Evolutionary conservation across 2,888 invertebrate species (phyloP).

Genomic region (Thelaira solivaga): DNA sequence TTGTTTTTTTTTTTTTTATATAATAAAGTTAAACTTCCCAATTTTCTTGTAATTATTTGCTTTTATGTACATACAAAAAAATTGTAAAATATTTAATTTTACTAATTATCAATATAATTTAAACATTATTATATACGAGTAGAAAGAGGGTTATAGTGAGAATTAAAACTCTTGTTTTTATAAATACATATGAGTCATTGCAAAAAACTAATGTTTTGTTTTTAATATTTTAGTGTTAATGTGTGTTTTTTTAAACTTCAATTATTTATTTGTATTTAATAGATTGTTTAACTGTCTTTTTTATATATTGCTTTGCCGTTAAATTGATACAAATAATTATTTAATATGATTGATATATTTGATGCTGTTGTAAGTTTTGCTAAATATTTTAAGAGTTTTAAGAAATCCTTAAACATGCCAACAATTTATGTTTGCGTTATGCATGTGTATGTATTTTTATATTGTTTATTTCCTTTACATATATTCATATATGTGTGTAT

Average conservation of each 20-base stretch:
- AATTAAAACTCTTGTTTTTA: slow-evolving; percentile 15
- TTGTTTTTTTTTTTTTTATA: no score
- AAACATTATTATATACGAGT: background rate
- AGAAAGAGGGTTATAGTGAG: slow-evolving; percentile 10
- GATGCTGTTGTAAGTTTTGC: background rate
- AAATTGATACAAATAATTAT: background rate
- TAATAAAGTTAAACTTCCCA: background rate
- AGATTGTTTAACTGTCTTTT: background rate
- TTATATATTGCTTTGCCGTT: slow-evolving; percentile 35
- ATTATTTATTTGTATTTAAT: background rate
- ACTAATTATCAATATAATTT: slow-evolving; percentile 8
- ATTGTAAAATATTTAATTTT: background rate
- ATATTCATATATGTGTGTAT: background rate
- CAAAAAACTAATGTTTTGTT: slow-evolving; percentile 1
- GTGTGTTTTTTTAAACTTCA: background rate
- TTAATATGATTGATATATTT: slow-evolving; percentile 3
- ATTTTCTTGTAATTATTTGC: background rate
- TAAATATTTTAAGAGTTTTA: background rate
- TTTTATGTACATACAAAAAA: slow-evolving; percentile 32
- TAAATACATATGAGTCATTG: slow-evolving; percentile 14
- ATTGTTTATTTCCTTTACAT: no score
- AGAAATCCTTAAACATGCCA: no score
- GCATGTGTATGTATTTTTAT: background rate
- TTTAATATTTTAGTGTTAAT: background rate
- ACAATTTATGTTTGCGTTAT: background rate